These are phyloP conservation scores for Dynastes tityus DNA, from an alignment of 2,888 invertebrate genomes.

Conservation along the genomic window DNA sequence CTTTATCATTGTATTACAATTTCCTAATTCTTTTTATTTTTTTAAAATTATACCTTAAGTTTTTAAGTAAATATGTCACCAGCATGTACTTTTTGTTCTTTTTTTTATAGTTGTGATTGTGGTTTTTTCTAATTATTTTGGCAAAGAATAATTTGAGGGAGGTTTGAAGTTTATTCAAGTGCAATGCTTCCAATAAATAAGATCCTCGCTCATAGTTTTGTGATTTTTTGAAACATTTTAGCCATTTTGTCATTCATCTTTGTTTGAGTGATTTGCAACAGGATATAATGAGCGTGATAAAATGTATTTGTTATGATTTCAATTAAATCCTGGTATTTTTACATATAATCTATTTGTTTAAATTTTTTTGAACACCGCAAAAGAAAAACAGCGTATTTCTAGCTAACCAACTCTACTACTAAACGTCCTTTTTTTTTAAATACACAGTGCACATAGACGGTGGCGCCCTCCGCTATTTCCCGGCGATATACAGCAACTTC, in stretches of 20 bases:
- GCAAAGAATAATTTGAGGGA: background rate
- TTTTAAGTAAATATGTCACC: background rate
- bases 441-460: constrained; percentile 81
- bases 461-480: constrained; percentile 89
- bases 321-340: too few species aligned
- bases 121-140: too few species aligned
- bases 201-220: too few species aligned
- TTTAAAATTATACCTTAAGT: background rate
- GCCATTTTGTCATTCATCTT: too few species aligned
- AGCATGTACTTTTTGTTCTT: background rate
- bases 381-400: background rate
- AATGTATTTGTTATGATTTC: too few species aligned
- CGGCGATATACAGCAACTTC: constrained; percentile 84
- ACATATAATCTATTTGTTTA: background rate
- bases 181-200: too few species aligned
- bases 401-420: constrained; percentile 24
- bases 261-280: too few species aligned
- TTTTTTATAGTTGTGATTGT: too few species aligned
- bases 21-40: background rate
- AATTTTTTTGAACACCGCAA: background rate
- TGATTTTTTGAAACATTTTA: too few species aligned
- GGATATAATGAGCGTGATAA: too few species aligned
- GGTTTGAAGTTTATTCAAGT: too few species aligned
- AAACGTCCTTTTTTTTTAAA: constrained; percentile 32
- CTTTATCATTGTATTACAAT: background rate